Evolutionary conservation across 1,140 invertebrate species (phyloP).

Genomic region (Pogonus chalceus): DNA sequence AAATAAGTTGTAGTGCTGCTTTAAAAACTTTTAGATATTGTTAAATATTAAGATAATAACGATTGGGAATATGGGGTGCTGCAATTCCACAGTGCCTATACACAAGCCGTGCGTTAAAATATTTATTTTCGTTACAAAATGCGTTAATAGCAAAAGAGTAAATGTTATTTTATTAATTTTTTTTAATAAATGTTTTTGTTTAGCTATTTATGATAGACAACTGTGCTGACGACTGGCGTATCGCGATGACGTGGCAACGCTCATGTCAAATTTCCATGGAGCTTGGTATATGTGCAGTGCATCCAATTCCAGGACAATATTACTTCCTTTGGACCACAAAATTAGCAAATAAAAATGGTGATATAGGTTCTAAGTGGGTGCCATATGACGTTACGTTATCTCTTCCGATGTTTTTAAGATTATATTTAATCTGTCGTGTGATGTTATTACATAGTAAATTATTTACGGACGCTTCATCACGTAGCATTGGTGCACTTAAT

Average conservation of each 20-base stretch:
- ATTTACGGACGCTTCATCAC: conserved; percentile 95
- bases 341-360: conserved; percentile 81
- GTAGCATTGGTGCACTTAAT: conserved; percentile 93
- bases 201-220: conserved; percentile 99
- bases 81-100: too few relatives aligned
- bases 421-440: conserved; percentile 97
- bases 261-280: conserved; percentile 89
- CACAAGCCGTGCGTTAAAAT: too few relatives aligned
- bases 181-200: conserved; percentile 9
- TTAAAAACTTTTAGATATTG: too few relatives aligned
- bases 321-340: conserved; percentile 94
- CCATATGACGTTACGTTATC: conserved; percentile 93
- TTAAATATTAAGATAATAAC: too few relatives aligned
- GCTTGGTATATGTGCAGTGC: conserved; percentile 89
- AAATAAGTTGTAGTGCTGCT: too few relatives aligned
- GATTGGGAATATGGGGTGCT: too few relatives aligned
- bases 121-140: too few relatives aligned
- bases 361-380: conserved; percentile 72
- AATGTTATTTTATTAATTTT: too few relatives aligned
- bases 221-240: conserved; percentile 99
- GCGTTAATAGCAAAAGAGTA: too few relatives aligned
- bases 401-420: conserved; percentile 96
- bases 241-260: conserved; percentile 96
- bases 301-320: conserved; percentile 94
- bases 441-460: conserved; percentile 99